phyloP scores from a whole-genome alignment of 1,140 invertebrate species.

The Zaprionus camerounensis region DNA sequence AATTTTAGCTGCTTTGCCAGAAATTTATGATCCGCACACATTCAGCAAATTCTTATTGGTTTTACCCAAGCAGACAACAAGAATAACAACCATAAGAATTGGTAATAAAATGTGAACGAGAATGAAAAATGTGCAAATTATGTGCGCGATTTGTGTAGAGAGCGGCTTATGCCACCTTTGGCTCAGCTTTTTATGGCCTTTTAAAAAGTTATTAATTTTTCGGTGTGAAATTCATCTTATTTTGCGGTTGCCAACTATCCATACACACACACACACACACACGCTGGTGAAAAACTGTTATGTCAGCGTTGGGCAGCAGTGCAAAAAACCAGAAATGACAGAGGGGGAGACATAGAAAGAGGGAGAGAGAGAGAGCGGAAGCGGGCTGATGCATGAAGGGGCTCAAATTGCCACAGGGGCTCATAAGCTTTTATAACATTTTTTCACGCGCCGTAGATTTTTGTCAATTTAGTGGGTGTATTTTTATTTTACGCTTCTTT shows the following conservation, averaged over 20 bases:
- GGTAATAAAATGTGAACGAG: slow-evolving; percentile 6
- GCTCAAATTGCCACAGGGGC: slow-evolving; percentile 32
- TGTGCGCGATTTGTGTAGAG: slow-evolving; percentile 24
- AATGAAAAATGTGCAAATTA: slow-evolving; percentile 48
- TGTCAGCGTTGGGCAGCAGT: slow-evolving; percentile 2
- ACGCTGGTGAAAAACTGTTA: slow-evolving; percentile 17
- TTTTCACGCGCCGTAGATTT: slow-evolving; percentile 55
- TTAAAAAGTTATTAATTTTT: slow-evolving; percentile 48
- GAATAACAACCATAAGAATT: slow-evolving; percentile 7
- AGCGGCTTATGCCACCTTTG: slow-evolving; percentile 24
- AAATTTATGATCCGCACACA: slow-evolving; percentile 37
- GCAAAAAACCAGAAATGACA: slow-evolving; percentile 9
- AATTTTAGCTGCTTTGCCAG: slow-evolving; percentile 36
- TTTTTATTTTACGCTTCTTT: slow-evolving; percentile 25
- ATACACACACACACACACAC: slow-evolving; percentile 15
- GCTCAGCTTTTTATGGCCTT: slow-evolving; percentile 32
- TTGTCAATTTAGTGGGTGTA: slow-evolving; percentile 37
- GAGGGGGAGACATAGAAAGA: background rate
- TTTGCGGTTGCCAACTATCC: slow-evolving; percentile 31
- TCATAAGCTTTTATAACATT: slow-evolving; percentile 55
- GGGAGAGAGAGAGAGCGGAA: background rate
- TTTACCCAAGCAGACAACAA: slow-evolving; percentile 21
- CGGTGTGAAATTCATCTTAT: slow-evolving; percentile 53
- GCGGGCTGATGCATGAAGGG: slow-evolving; percentile 16
- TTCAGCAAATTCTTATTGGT: slow-evolving; percentile 42